Evolutionary conservation across 30 jellyfish, hydroid and myxozoan species (phyloP).

Genomic region (Cassiopea andromeda): DNA sequence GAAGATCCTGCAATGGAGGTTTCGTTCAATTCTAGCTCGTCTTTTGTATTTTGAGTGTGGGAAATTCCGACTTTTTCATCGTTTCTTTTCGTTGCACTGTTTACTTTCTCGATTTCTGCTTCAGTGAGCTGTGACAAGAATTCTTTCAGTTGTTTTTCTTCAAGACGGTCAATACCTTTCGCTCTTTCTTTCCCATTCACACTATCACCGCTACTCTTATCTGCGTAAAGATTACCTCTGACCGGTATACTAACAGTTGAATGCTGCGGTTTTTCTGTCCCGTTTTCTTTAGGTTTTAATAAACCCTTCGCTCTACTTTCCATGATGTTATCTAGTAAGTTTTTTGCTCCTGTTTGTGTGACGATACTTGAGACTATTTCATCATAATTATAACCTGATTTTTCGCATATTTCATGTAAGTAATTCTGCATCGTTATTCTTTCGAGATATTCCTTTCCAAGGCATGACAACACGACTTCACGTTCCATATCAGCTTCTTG

Average conservation of each 20-base stretch:
- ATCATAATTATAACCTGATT: constrained; percentile 71
- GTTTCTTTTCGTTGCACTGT: constrained; percentile 28
- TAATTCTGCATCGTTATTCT: constrained; percentile 75
- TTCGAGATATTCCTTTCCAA: constrained; percentile 83
- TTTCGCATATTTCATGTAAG: constrained; percentile 71
- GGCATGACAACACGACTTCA: constrained; percentile 84
- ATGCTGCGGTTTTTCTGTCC: constrained; percentile 27
- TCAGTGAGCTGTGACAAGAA: constrained; percentile 42
- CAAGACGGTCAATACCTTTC: background rate
- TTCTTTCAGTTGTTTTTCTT: constrained; percentile 52
- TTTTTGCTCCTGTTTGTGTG: constrained; percentile 54
- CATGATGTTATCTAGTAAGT: constrained; percentile 40
- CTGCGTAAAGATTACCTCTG: background rate
- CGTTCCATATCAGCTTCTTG: constrained; percentile 85
- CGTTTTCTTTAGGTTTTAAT: constrained; percentile 9
- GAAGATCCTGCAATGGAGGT: constrained; percentile 13
- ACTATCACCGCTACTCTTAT: background rate
- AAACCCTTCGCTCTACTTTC: constrained; percentile 55
- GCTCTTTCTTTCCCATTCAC: constrained; percentile 19
- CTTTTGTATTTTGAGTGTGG: constrained; percentile 69
- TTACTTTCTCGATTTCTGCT: constrained; percentile 64
- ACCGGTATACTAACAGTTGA: background rate
- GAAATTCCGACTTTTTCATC: constrained; percentile 39
- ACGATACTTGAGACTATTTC: constrained; percentile 44
- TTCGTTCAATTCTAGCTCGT: background rate